phyloP scores from a whole-genome alignment of 2,797 vertebrate species.

The Hippopotamyrus pictus region DNA sequence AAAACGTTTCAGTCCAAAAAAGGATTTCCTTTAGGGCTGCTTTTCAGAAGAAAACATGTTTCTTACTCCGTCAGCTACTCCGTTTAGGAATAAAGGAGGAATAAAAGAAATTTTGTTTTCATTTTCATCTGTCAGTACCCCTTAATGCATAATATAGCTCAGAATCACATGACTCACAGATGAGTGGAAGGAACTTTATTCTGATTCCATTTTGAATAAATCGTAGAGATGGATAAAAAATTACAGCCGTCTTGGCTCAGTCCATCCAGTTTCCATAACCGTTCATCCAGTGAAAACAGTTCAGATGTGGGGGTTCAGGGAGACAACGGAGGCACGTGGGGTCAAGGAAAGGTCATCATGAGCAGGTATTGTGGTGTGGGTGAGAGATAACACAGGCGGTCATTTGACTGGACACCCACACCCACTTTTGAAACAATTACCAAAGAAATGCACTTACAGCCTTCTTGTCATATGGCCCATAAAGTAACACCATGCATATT shows the following conservation, averaged over 20 bases:
- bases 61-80: slow-evolving; percentile 24
- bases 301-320: background rate
- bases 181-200: background rate
- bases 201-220: background rate
- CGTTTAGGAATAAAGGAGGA: background rate
- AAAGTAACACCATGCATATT: background rate
- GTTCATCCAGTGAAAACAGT: background rate
- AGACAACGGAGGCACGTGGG: background rate
- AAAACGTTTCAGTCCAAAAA: background rate
- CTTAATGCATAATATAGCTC: background rate
- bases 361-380: background rate
- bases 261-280: background rate
- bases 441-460: background rate
- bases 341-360: background rate
- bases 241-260: background rate
- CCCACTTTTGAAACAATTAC: background rate
- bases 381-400: background rate
- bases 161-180: background rate
- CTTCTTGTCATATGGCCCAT: background rate
- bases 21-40: background rate
- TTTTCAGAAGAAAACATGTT: slow-evolving; percentile 18
- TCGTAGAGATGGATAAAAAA: background rate
- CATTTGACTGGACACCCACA: background rate
- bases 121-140: background rate
- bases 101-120: background rate